Evolutionary conservation across 1,140 invertebrate species (phyloP), one percentile per base, ranked within the genome.

Genomic region (Drosophila ananassae): DNA sequence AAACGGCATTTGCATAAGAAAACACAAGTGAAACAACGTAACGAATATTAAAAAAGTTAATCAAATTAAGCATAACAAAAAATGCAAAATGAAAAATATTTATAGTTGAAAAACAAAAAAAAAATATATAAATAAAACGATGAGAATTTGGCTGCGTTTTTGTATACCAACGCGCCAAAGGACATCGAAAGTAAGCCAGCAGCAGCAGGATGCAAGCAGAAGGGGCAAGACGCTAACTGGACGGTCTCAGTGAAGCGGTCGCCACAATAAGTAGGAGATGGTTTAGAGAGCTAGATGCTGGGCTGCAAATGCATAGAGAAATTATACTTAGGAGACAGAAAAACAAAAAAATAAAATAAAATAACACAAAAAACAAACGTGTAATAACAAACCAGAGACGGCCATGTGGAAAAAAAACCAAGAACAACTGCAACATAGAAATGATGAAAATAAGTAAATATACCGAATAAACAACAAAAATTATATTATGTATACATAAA

Each of bases 401-500:
- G 63, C 58, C 21, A 25, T 51, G 57, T 25, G 67, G 25, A 34
- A 69, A 46, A 17, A 69, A 57, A 69, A 69, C 63, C 68, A 69
- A 69, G 55, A 85, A 84, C 81, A 87, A 79, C 71, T 82, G 77
- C 81, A 79, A 90, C 77, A 89, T 73, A 90, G 62, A 84, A 85
- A 89, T 81, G 77, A 84, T 68, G 76, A 67, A 87, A 61, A 87
- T 73, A 89, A 89, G 63, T 79, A 87, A 87, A 83, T 75, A 76
- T 81, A 83, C 61, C 58, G 79, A 81, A 78, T 57, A 84, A 87
- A 75, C 56, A 82, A 74, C 57, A 81, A 82, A 82, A 89, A 90
- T 91, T 89, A 85, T 91, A 91, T 91, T 85, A 90, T 90, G 89
- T 90, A 90, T 90, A 90, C 89, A 91, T 84, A 91, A 89, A 91